phyloP scores from a whole-genome alignment of 2,113 vertebrate genomes.

The Butorides virescens region DNA sequence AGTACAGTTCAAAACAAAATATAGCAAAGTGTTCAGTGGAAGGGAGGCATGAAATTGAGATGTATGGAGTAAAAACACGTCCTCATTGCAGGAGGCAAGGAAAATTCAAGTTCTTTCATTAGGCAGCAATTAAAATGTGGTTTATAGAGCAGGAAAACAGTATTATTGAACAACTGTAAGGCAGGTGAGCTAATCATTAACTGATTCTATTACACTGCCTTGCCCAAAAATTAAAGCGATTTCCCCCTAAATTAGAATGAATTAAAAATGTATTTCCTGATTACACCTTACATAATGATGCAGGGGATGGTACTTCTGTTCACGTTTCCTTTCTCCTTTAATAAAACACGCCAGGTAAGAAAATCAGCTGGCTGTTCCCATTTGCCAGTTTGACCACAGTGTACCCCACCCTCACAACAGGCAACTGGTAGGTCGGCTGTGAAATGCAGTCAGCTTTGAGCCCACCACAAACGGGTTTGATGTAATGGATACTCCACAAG shows the following conservation, averaged over 20 bases:
- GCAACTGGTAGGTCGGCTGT: background rate
- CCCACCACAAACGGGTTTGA: background rate
- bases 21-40: background rate
- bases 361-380: background rate
- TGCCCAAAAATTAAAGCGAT: background rate
- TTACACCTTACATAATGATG: background rate
- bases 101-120: constrained; percentile 3
- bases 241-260: constrained; percentile 9
- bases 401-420: background rate
- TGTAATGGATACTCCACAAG: background rate
- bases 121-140: background rate
- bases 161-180: background rate
- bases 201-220: background rate
- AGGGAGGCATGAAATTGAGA: background rate
- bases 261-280: constrained; percentile 14
- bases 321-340: background rate
- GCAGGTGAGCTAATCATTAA: constrained; percentile 7
- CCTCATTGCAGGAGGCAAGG: background rate
- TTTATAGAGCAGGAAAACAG: constrained; percentile 5
- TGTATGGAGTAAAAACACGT: background rate
- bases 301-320: background rate
- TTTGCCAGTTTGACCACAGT: background rate
- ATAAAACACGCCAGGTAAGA: background rate
- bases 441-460: background rate
- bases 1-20: background rate